A percentile compares a stretch with the other conserved stretches of the same genome.
These are phyloP conservation scores for Marmota flaviventris DNA, from an alignment of 2,113 vertebrate species.

Conservation along the genomic window DNA sequence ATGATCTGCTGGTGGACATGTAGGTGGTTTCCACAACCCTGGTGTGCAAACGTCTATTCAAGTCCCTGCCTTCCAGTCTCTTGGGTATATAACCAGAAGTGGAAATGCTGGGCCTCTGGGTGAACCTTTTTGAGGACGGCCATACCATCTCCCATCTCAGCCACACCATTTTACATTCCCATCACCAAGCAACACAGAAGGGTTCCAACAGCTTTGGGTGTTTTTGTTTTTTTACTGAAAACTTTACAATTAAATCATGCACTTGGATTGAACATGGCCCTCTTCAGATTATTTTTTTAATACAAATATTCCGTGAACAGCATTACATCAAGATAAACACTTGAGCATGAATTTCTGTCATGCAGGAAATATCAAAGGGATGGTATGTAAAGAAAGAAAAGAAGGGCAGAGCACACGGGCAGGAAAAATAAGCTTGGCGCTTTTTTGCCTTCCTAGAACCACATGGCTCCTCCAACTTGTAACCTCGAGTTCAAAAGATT, in stretches of 20 bases:
- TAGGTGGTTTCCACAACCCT: not conserved
- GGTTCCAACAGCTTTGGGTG: not conserved
- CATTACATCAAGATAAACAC: not conserved
- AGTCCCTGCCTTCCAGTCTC: not conserved
- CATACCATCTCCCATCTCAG: not conserved
- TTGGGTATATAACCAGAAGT: not conserved
- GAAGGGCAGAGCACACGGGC: not conserved
- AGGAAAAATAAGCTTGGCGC: constrained; percentile 53
- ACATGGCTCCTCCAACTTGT: constrained; percentile 16
- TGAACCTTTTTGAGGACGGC: not conserved
- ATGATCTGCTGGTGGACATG: not conserved
- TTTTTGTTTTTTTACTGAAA: not conserved
- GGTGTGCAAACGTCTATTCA: not conserved
- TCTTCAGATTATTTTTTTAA: constrained; percentile 2
- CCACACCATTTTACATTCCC: not conserved
- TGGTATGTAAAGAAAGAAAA: not conserved
- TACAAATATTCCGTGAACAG: not conserved
- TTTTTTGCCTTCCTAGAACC: not conserved
- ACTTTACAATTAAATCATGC: not conserved
- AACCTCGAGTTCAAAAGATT: constrained; percentile 73
- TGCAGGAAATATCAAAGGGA: not conserved
- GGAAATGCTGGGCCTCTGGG: not conserved
- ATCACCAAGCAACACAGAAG: not conserved
- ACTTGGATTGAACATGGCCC: not conserved
- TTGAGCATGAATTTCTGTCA: not conserved